Conservation (phyloP, 2,888 invertebrate genomes). For the Vesta saturnalis region DNA sequence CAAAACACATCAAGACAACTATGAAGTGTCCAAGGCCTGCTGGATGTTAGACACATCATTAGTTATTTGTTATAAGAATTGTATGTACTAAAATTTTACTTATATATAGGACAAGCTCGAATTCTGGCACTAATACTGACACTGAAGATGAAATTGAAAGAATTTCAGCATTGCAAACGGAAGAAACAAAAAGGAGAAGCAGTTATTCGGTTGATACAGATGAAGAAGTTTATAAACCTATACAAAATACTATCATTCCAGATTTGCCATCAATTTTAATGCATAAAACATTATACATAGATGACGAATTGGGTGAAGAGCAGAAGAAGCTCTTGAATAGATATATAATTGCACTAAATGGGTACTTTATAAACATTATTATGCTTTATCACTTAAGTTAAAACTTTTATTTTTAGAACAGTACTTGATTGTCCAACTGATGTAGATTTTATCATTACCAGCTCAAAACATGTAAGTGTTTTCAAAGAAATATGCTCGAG, state of each 20-base stretch:
- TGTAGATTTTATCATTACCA: constrained; percentile 52
- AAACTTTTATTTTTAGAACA: constrained; percentile 42
- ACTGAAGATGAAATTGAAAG: constrained; percentile 73
- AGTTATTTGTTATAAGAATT: too few species aligned
- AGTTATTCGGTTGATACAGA: constrained; percentile 57
- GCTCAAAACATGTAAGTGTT: constrained; percentile 45
- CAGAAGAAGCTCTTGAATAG: constrained; percentile 58
- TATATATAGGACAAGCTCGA: constrained; percentile 1
- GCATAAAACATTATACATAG: constrained; percentile 64
- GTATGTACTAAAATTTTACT: neutral
- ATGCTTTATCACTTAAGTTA: neutral
- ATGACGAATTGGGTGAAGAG: constrained; percentile 56
- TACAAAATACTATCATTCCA: constrained; percentile 5
- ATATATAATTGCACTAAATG: constrained; percentile 72
- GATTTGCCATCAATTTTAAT: constrained; percentile 64
- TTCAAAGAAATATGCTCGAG: constrained; percentile 49
- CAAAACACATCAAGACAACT: too few species aligned
- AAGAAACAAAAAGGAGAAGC: constrained; percentile 11
- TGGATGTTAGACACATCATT: too few species aligned
- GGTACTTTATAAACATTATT: constrained; percentile 55
- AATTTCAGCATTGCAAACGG: constrained; percentile 51
- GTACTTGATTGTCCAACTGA: constrained; percentile 52
- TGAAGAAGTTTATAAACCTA: constrained; percentile 47
- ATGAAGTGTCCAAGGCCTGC: too few species aligned
- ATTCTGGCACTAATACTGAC: constrained; percentile 60